Base-by-base conservation (phyloP, 2,113 vertebrate species). In the Lonchura striata region DNA sequence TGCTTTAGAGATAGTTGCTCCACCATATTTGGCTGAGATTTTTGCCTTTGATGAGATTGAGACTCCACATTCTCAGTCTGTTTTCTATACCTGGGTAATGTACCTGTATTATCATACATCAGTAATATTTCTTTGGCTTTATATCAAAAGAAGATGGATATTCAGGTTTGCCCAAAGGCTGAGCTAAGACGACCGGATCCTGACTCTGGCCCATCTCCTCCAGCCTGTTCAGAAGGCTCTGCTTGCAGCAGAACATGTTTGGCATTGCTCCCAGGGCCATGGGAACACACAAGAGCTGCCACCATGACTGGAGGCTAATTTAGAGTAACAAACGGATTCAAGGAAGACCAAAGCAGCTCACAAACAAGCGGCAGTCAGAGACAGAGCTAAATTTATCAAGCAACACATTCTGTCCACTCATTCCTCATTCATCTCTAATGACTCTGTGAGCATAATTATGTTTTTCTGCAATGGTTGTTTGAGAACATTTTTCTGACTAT, bases 341-440 rank as follows among this genome's bases (percentile, higher is more conserved):
- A 88, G 76, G 78, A 95, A 82, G 75, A 90, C 70, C 89, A 95
- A 92, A 95, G 70, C 46, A 91, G 47, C 19, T 70, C 63, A 70
- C 54, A 91, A 82, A 85, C 59, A 89, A 95, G 50, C 5, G 0
- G 15, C 63, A 84, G 64, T 64, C 61, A 94, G 84, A 77, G 66
- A 37, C 71, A 95, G 70, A 85, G 74, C 82, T 94, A 95, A 90
- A 92, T 90, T 88, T 91, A 80, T 82, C 87, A 70, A 74, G 54
- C 59, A 90, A 95, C 82, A 69, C 63, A 66, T 94, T 94, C 65
- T 88, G 82, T 91, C 78, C 79, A 80, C 87, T 92, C 63, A 75
- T 57, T 88, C 66, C 68, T 92, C 90, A 77, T 94, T 92, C 78
- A 88, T 87, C 66, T 87, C 78, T 88, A 85, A 92, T 4, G 1